Conservation (phyloP, 1,140 invertebrate species). For the Palaemon carinicauda region DNA sequence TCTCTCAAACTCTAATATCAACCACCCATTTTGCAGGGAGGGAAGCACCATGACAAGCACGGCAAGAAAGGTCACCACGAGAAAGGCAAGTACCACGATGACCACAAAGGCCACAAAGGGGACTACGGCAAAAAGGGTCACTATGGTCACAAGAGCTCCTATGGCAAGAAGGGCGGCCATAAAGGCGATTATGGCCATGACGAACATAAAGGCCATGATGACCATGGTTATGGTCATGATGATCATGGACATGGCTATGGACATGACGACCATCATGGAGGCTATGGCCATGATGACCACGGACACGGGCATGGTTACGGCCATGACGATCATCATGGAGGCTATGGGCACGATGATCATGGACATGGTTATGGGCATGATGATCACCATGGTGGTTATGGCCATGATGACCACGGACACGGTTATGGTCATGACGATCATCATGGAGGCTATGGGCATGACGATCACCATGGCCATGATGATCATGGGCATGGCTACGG, state of each 20-base stretch:
- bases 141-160: not conserved
- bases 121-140: slow-evolving; percentile 38
- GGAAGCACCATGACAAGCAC: slow-evolving; percentile 32
- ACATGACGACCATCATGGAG: not conserved
- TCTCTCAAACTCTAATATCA: not conserved
- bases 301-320: not conserved
- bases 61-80: not conserved
- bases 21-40: not conserved
- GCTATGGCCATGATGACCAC: slow-evolving; percentile 6
- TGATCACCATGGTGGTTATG: not conserved
- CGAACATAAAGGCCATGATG: slow-evolving; percentile 5
- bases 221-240: not conserved
- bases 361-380: not conserved
- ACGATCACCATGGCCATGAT: too few species aligned
- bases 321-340: slow-evolving; percentile 4
- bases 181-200: not conserved
- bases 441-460: slow-evolving; percentile 5
- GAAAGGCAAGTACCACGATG: too few species aligned
- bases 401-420: too few species aligned
- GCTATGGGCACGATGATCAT: too few species aligned
- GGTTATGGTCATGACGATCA: not conserved
- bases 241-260: not conserved
- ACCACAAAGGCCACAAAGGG: slow-evolving; percentile 26
- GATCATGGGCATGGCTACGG: too few species aligned
- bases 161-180: not conserved